Evolutionary conservation across 2,797 vertebrate genomes (phyloP), one percentile per base, ranked within the genome.

Genomic region (Schizothorax lantsangensis): DNA sequence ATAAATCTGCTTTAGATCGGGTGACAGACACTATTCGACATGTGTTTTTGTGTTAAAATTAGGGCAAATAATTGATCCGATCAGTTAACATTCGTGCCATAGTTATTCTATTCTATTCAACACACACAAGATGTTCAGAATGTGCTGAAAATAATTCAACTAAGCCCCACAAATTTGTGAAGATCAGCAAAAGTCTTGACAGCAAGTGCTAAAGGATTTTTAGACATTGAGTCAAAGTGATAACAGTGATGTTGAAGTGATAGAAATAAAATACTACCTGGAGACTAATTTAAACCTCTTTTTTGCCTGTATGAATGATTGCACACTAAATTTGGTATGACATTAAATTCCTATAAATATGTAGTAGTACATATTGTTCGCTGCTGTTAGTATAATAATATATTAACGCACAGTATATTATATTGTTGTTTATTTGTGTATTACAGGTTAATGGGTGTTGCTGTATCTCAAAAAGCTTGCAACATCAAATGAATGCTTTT

Each of bases 1-100:
- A 86, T 86, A 86, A 86, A 86, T 86, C 85, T 86, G 85, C 71
- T 86, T 86, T 86, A 86, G 71, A 81, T 74, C 33, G 17, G n/a
- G 71, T 86, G 79, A 86, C 85, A 86, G 85, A 75, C 71, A 73
- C 79, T 59, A 68, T 73, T 86, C 57, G 43, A 86, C 85, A 86
- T 74, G 54, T 86, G 79, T 81, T 86, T 86, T 52, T 86, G 79
- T 86, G 69, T 86, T 86, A 64, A 81, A 81, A 86, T 86, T 54
- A 81, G 33, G 52, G 15, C 71, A 81, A 81, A 86, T 81, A 81
- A 86, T 86, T 68, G 43, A 86, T 81, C 45, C 30, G 57, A 86
- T 86, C 85, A 86, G 54, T 66, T 75, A 81, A 75, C 85, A 11
- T n/a, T 75, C 17, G 3, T 82, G 52, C 77, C 84, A 40, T 21